Evolutionary conservation across 2,797 vertebrate genomes (phyloP).

Genomic region (Pelochelys cantorii): DNA sequence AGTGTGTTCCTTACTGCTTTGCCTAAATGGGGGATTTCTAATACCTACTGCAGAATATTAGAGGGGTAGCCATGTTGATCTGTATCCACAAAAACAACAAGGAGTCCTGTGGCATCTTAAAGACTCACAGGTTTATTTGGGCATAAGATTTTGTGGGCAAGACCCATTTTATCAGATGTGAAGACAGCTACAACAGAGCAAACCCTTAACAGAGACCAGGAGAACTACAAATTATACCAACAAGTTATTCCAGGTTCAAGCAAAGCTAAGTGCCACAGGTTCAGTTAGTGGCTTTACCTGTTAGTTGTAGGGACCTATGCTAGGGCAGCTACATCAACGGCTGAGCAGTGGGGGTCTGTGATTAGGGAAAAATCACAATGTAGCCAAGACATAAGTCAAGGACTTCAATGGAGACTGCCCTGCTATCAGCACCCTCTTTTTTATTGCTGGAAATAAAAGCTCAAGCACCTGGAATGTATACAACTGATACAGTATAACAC

Average conservation of each 20-base stretch:
- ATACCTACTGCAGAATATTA: too few relatives aligned
- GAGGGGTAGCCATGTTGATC: too few relatives aligned
- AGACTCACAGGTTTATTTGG: too few relatives aligned
- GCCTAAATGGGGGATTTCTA: fast-evolving
- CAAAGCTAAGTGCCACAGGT: background rate
- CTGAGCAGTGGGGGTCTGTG: background rate
- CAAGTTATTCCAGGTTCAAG: background rate
- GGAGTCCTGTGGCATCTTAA: too few relatives aligned
- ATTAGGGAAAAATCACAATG: background rate
- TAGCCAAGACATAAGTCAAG: background rate
- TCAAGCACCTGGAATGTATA: background rate
- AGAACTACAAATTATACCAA: background rate
- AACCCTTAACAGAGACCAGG: background rate
- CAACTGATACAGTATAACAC: background rate
- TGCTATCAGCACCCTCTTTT: background rate
- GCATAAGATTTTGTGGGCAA: too few relatives aligned
- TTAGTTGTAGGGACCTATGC: background rate
- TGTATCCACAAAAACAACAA: too few relatives aligned
- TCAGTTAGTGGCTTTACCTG: background rate
- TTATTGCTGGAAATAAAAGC: background rate
- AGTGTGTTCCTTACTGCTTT: background rate
- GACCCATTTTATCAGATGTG: too few relatives aligned
- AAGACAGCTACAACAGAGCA: background rate
- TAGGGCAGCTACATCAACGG: background rate
- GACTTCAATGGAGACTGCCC: background rate